Percentiles rank a stretch among this genome's conserved stretches.
Conservation (phyloP, 2,797 vertebrate genomes). For the Enteromius radiatus region DNA sequence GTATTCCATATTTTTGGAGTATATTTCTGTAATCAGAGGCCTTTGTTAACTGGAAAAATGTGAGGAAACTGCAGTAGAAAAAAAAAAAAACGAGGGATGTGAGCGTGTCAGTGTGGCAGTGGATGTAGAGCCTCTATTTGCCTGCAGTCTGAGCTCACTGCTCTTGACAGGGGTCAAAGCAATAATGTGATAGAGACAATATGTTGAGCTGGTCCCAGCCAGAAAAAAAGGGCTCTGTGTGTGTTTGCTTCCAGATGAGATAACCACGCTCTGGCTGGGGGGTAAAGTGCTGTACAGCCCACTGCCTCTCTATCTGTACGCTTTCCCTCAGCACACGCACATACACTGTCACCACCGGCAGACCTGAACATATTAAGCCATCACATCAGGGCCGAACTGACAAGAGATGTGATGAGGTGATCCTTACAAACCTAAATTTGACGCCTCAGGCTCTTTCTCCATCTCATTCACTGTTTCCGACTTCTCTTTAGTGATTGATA, state of each 20-base stretch:
- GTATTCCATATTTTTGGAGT: neutral
- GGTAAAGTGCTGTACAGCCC: constrained; percentile 56
- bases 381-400: constrained; percentile 71
- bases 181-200: constrained; percentile 68
- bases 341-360: constrained; percentile 53
- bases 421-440: constrained; percentile 55
- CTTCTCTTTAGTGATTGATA: constrained; percentile 11
- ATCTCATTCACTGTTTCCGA: neutral
- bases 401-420: constrained; percentile 62
- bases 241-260: constrained; percentile 58
- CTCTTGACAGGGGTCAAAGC: constrained; percentile 66
- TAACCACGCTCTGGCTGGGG: constrained; percentile 61
- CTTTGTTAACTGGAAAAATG: neutral
- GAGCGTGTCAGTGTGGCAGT: neutral
- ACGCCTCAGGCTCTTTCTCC: constrained; percentile 8
- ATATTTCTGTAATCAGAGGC: neutral
- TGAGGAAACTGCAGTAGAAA: neutral
- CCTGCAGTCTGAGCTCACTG: constrained; percentile 42
- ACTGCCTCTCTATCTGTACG: constrained; percentile 65
- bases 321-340: constrained; percentile 56
- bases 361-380: constrained; percentile 71
- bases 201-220: constrained; percentile 55
- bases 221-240: constrained; percentile 11
- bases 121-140: constrained; percentile 34
- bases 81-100: neutral